phyloP scores from a whole-genome alignment of 1,140 invertebrate species.

The Ostrea edulis region DNA sequence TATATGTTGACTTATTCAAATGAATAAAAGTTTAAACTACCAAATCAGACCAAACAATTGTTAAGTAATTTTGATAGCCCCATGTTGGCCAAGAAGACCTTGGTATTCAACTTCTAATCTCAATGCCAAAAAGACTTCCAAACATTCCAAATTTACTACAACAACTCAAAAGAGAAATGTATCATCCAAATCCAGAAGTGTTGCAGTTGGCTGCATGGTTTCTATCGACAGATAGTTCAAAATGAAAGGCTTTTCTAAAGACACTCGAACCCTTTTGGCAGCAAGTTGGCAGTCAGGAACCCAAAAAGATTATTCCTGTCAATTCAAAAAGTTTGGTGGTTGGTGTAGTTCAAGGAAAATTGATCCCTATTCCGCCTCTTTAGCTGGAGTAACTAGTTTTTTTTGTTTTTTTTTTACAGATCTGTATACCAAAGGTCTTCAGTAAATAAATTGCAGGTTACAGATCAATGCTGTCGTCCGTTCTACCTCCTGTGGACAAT shows the following conservation, averaged over 20 bases:
- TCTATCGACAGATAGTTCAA: too few relatives aligned
- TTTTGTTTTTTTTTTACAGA: background rate
- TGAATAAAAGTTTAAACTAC: too few relatives aligned
- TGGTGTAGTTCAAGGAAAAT: conserved; percentile 49
- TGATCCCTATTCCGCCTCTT: conserved; percentile 47
- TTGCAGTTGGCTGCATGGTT: too few relatives aligned
- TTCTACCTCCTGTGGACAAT: conserved; percentile 45
- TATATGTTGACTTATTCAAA: too few relatives aligned
- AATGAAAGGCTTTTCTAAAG: too few relatives aligned
- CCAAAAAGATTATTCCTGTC: background rate
- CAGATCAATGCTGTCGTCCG: conserved; percentile 15
- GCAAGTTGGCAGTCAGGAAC: conserved; percentile 34
- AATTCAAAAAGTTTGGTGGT: too few relatives aligned
- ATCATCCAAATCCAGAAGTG: conserved; percentile 44
- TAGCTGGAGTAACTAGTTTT: background rate
- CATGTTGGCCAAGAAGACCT: background rate
- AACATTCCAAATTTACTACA: background rate
- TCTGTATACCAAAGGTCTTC: background rate
- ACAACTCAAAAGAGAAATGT: background rate
- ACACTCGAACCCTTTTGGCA: too few relatives aligned
- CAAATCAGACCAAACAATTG: too few relatives aligned
- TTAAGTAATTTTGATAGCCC: background rate
- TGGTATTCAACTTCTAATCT: background rate
- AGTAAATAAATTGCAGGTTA: conserved; percentile 1
- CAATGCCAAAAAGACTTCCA: background rate